A percentile compares a stretch with the other conserved stretches of the same genome.
phyloP scores from a whole-genome alignment of 2,113 vertebrate species.

The Crotalus horridus region DNA sequence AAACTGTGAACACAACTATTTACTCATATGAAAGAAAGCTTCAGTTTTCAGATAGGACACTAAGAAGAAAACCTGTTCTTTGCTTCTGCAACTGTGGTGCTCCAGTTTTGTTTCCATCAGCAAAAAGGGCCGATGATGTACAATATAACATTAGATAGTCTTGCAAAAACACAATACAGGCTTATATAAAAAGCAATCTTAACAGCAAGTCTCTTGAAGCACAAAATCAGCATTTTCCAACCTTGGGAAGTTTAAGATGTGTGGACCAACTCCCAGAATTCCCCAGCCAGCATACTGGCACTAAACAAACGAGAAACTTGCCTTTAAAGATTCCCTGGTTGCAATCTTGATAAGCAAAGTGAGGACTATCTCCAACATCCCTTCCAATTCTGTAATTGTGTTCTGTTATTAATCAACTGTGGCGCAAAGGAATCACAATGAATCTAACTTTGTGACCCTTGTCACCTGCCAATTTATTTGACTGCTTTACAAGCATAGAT shows the following conservation, averaged over 20 bases:
- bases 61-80: neutral
- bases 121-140: neutral
- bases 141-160: neutral
- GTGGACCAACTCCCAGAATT: neutral
- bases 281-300: neutral
- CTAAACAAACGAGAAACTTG: neutral
- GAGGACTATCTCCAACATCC: neutral
- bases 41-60: neutral
- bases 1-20: neutral
- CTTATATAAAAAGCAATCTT: neutral
- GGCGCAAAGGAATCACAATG: neutral
- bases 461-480: neutral
- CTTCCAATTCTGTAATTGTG: neutral
- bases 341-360: neutral
- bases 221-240: neutral
- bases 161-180: neutral
- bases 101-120: neutral
- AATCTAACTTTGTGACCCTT: neutral
- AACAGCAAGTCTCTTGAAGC: neutral
- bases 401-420: neutral
- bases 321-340: neutral
- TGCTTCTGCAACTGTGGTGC: neutral
- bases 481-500: neutral
- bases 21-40: neutral
- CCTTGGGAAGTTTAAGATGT: neutral